Percentiles rank a stretch among this genome's conserved stretches.
Conservation (phyloP, 2,797 vertebrate species). For the Galagoides demidoff region DNA sequence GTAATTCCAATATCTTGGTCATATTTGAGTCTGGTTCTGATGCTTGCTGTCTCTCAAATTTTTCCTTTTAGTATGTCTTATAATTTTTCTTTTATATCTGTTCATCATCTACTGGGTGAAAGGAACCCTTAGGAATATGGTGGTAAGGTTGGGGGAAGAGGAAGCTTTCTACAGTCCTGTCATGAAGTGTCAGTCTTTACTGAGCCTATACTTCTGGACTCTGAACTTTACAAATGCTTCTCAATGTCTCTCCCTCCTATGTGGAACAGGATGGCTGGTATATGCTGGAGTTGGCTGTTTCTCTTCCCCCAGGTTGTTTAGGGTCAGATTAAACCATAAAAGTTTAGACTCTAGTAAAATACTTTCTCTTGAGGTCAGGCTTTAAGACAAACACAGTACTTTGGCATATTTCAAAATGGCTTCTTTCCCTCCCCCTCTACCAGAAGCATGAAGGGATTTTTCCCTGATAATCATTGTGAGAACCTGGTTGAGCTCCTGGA, state of each 20-base stretch:
- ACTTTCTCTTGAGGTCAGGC: not conserved
- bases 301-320: not conserved
- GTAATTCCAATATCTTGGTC: not conserved
- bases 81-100: not conserved
- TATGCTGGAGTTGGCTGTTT: not conserved
- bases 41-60: not conserved
- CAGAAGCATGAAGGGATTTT: not conserved
- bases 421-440: not conserved
- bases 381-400: not conserved
- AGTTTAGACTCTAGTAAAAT: not conserved
- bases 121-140: not conserved
- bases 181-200: not conserved
- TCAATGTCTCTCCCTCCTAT: not conserved
- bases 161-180: not conserved
- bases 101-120: not conserved
- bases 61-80: not conserved
- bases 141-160: not conserved
- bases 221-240: not conserved
- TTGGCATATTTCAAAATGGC: not conserved
- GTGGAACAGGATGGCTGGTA: not conserved
- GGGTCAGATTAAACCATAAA: not conserved
- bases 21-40: not conserved
- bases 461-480: not conserved
- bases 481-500: not conserved
- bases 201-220: not conserved